phyloP scores from a whole-genome alignment of 2,797 vertebrate genomes.

The Balearica regulorum region DNA sequence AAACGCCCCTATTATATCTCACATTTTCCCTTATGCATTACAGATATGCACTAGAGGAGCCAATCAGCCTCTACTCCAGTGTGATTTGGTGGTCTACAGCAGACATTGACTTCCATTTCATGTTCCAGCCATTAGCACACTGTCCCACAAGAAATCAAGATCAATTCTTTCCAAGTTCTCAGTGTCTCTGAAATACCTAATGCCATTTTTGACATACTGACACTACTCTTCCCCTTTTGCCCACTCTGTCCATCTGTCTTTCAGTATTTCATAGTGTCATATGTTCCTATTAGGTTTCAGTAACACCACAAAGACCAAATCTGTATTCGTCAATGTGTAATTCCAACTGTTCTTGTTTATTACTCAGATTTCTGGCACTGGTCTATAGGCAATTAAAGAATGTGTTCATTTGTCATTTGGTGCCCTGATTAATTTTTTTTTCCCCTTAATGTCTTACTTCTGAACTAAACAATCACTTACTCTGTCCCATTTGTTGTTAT shows the following conservation, averaged over 20 bases:
- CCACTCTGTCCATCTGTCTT: not conserved
- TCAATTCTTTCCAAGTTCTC: not conserved
- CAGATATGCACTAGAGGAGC: not conserved
- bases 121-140: not conserved
- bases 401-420: not conserved
- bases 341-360: not conserved
- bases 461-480: not conserved
- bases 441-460: not conserved
- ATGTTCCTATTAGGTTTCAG: not conserved
- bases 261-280: not conserved
- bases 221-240: not conserved
- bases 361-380: not conserved
- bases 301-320: not conserved
- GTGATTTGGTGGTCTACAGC: not conserved
- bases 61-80: not conserved
- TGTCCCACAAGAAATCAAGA: not conserved
- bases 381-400: not conserved
- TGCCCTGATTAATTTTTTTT: not conserved
- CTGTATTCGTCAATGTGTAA: not conserved
- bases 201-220: not conserved
- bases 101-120: not conserved
- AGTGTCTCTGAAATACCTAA: not conserved
- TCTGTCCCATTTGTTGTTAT: not conserved
- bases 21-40: not conserved
- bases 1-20: not conserved